Evolutionary conservation across 2,113 vertebrate species (phyloP).

Genomic region (Phrynocephalus versicolor): DNA sequence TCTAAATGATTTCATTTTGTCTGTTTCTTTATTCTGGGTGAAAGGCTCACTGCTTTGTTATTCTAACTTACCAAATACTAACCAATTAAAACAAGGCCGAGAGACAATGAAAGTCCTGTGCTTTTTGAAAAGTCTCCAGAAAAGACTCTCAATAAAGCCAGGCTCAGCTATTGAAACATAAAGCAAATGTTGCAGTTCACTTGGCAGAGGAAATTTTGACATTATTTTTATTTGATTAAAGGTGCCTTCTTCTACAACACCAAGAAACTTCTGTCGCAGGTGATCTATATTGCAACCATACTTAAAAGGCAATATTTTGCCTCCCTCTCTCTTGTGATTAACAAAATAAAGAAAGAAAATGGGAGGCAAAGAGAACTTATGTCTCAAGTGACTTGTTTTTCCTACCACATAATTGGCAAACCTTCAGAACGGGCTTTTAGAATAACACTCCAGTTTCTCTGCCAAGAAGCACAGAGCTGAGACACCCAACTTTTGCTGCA

Average conservation of each 20-base stretch:
- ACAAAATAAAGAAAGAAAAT: not conserved
- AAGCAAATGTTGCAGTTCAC: conserved; percentile 58
- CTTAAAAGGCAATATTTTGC: conserved; percentile 6
- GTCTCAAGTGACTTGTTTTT: conserved; percentile 65
- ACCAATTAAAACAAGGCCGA: conserved; percentile 45
- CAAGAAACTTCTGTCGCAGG: not conserved
- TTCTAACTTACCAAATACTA: conserved; percentile 50
- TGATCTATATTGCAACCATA: conserved; percentile 42
- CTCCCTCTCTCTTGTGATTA: conserved; percentile 41
- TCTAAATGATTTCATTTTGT: conserved; percentile 32
- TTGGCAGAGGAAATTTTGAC: conserved; percentile 57
- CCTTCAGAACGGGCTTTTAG: not conserved
- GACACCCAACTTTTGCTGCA: not conserved
- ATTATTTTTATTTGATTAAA: not conserved
- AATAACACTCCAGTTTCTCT: too few relatives aligned
- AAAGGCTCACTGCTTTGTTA: conserved; percentile 58
- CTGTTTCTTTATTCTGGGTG: conserved; percentile 36
- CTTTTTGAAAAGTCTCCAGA: conserved; percentile 24
- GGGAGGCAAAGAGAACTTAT: conserved; percentile 53
- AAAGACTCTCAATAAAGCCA: conserved; percentile 46
- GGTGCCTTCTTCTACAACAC: conserved; percentile 17
- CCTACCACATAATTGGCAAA: not conserved
- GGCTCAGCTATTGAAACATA: conserved; percentile 30
- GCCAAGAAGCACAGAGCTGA: too few relatives aligned
- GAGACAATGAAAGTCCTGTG: conserved; percentile 27